Percentiles rank a stretch among this genome's conserved stretches.
These are phyloP conservation scores for Notocelia uddmanniana DNA, from an alignment of 2,888 invertebrate species.

Conservation along the genomic window DNA sequence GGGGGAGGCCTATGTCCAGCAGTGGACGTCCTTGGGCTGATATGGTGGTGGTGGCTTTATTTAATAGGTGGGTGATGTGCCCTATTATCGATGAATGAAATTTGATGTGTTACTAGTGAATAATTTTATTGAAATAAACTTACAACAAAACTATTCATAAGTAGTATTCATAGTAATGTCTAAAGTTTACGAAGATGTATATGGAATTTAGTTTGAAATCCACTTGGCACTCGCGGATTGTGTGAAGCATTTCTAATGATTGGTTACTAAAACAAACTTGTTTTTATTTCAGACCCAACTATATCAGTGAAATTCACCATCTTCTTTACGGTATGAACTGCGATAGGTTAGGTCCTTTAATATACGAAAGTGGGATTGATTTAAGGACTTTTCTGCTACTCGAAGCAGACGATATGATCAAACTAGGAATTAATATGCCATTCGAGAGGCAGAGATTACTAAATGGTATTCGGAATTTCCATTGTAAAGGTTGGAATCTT, in stretches of 20 bases:
- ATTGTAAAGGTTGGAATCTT: conserved; percentile 84
- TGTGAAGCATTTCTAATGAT: background rate
- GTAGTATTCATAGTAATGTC: too few species aligned
- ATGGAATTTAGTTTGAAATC: too few species aligned
- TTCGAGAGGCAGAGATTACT: conserved; percentile 86
- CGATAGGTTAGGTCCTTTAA: conserved; percentile 76
- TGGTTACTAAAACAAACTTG: background rate
- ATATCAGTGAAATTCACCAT: conserved; percentile 81
- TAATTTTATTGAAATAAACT: too few species aligned
- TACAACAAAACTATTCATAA: too few species aligned
- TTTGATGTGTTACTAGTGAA: too few species aligned
- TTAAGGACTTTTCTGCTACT: conserved; percentile 85
- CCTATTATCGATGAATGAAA: too few species aligned
- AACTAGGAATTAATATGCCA: conserved; percentile 86
- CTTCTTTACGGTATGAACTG: conserved; percentile 87
- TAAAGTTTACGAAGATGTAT: too few species aligned
- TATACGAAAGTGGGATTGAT: conserved; percentile 80
- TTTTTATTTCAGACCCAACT: conserved; percentile 73
- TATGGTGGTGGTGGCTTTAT: too few species aligned
- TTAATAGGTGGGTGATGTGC: too few species aligned
- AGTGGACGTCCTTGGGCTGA: too few species aligned
- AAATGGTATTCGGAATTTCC: conserved; percentile 85
- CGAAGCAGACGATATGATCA: conserved; percentile 84
- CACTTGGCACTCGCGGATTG: background rate
- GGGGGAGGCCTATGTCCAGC: too few species aligned